Evolutionary conservation across 2,888 invertebrate species (phyloP).

Genomic region (Unio pictorum): DNA sequence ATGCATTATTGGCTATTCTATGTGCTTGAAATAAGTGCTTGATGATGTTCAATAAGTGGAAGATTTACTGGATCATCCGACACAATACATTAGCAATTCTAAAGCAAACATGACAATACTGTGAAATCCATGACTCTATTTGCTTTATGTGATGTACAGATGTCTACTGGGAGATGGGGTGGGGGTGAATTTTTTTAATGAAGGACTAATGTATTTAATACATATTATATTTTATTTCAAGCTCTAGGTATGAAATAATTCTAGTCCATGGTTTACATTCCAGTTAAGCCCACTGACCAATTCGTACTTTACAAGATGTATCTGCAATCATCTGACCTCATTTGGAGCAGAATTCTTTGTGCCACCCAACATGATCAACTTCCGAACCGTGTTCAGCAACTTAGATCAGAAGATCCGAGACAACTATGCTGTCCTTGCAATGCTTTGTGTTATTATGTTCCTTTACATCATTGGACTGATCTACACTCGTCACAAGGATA

Average conservation of each 20-base stretch:
- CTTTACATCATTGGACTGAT: conserved; percentile 63
- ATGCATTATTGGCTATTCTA: too few relatives aligned
- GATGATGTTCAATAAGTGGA: too few relatives aligned
- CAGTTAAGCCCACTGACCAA: conserved; percentile 46
- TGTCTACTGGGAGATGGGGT: too few relatives aligned
- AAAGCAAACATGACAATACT: too few relatives aligned
- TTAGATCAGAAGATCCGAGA: conserved; percentile 62
- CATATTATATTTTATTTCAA: neutral
- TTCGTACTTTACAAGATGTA: conserved; percentile 37
- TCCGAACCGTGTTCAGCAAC: conserved; percentile 69
- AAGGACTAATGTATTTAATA: neutral
- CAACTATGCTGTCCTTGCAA: conserved; percentile 69
- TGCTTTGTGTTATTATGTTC: conserved; percentile 61
- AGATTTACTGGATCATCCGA: too few relatives aligned
- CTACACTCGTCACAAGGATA: conserved; percentile 68
- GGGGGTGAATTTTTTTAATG: neutral
- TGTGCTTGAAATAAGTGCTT: too few relatives aligned
- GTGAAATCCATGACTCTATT: too few relatives aligned
- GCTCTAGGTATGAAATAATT: too few relatives aligned
- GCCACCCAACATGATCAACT: conserved; percentile 70
- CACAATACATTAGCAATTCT: too few relatives aligned
- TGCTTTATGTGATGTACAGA: too few relatives aligned
- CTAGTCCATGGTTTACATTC: neutral
- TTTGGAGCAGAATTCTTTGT: conserved; percentile 63
- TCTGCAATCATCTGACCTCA: conserved; percentile 50